Evolutionary conservation across 2,888 invertebrate genomes (phyloP).

Genomic region (Caenorhabditis auriculariae): DNA sequence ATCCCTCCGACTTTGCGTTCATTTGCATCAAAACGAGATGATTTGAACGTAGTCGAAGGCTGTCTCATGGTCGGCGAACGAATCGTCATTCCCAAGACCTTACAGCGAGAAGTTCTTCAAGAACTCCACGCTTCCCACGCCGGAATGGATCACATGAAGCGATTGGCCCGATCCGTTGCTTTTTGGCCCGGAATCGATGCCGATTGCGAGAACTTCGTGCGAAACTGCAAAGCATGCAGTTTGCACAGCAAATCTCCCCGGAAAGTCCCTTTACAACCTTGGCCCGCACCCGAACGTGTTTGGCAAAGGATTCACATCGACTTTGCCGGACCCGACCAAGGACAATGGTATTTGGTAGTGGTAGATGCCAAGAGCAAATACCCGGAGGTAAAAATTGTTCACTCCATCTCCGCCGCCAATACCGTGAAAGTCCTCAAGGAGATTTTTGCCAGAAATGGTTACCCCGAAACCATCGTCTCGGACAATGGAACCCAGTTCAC

Average conservation of each 20-base stretch:
- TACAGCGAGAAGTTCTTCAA: slow-evolving; percentile 30
- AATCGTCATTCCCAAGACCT: slow-evolving; percentile 46
- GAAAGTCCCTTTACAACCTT: slow-evolving; percentile 19
- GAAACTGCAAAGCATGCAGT: slow-evolving; percentile 38
- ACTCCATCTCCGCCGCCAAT: slow-evolving; percentile 3
- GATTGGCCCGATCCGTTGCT: slow-evolving; percentile 39
- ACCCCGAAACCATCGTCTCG: slow-evolving; percentile 26
- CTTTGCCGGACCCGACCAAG: slow-evolving; percentile 62
- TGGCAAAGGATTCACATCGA: slow-evolving; percentile 65
- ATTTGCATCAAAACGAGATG: too few species aligned
- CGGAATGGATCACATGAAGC: slow-evolving; percentile 50
- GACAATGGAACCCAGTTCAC: slow-evolving; percentile 42
- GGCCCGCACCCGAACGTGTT: slow-evolving; percentile 29
- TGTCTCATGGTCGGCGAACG: slow-evolving; percentile 44
- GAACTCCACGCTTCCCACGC: slow-evolving; percentile 52
- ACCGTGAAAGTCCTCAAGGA: slow-evolving; percentile 11
- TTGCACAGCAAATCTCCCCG: slow-evolving; percentile 1
- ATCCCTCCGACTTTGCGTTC: too few species aligned
- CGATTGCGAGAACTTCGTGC: slow-evolving; percentile 16
- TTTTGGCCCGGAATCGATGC: slow-evolving; percentile 51
- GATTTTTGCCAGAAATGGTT: slow-evolving; percentile 22
- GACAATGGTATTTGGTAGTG: slow-evolving; percentile 55
- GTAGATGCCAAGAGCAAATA: slow-evolving; percentile 66
- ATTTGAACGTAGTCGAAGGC: slow-evolving; percentile 38
- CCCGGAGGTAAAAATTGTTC: slow-evolving; percentile 58